Percentiles rank a stretch among this genome's conserved stretches.
Evolutionary conservation across 1,140 invertebrate genomes (phyloP).

Genomic region (Hylaeus volcanicus): DNA sequence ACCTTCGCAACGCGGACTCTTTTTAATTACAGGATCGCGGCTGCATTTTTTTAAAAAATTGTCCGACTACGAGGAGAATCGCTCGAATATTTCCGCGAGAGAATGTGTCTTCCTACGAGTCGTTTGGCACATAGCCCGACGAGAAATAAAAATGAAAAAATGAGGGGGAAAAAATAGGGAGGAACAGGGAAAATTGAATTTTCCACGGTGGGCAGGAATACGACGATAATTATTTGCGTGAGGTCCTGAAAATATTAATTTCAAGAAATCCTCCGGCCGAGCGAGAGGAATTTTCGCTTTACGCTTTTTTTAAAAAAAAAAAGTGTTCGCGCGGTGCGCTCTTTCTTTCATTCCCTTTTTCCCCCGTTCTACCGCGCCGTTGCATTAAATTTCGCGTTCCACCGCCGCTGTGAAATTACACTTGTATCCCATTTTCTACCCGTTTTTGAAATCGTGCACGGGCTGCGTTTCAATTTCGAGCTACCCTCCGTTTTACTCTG

Average conservation of each 20-base stretch:
- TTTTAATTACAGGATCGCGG: slow-evolving; percentile 28
- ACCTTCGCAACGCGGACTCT: slow-evolving; percentile 2
- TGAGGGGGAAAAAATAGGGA: background rate
- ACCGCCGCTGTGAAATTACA: slow-evolving; percentile 13
- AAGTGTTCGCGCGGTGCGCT: too few species aligned
- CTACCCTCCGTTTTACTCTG: background rate
- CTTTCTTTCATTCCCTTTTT: background rate
- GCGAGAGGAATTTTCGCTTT: background rate
- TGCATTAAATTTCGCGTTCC: slow-evolving; percentile 17
- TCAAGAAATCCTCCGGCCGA: background rate
- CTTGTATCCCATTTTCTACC: background rate
- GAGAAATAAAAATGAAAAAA: background rate
- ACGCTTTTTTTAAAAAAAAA: background rate
- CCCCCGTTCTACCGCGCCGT: background rate
- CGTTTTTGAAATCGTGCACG: slow-evolving; percentile 2
- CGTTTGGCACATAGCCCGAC: slow-evolving; percentile 19
- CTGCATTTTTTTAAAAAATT: slow-evolving; percentile 10
- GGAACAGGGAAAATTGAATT: slow-evolving; percentile 14
- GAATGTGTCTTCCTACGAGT: slow-evolving; percentile 12
- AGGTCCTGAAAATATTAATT: slow-evolving; percentile 34
- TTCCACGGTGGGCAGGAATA: background rate
- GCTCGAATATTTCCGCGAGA: slow-evolving; percentile 4
- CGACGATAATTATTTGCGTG: slow-evolving; percentile 29
- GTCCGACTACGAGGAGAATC: background rate
- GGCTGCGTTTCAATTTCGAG: slow-evolving; percentile 23